Evolutionary conservation across 1,140 invertebrate genomes (phyloP).

Genomic region (Bombus polaris): DNA sequence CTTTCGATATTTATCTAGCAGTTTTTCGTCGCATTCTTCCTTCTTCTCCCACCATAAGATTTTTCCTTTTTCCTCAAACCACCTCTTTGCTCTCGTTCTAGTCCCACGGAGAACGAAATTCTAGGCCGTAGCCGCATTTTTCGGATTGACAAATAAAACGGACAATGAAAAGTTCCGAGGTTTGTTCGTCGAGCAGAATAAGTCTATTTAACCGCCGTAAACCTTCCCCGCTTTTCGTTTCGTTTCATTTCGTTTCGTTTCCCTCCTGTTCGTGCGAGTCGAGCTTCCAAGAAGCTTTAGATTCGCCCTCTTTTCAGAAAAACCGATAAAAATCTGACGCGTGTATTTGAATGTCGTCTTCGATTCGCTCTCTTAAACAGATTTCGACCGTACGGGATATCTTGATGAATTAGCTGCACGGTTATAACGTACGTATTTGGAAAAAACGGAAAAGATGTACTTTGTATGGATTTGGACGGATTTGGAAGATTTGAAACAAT

Average conservation of each 20-base stretch:
- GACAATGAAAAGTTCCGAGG: constrained; percentile 65
- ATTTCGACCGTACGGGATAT: constrained; percentile 14
- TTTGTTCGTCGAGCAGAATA: constrained; percentile 53
- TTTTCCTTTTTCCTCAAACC: not conserved
- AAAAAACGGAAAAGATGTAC: not conserved
- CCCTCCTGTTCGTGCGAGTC: constrained; percentile 6
- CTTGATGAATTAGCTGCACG: not conserved
- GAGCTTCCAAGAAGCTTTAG: no score
- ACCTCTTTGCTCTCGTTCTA: constrained; percentile 47
- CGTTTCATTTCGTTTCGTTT: not conserved
- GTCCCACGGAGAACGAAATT: constrained; percentile 57
- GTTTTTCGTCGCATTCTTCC: constrained; percentile 57
- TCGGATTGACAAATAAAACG: constrained; percentile 71
- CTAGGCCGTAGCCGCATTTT: constrained; percentile 60
- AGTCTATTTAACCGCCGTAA: constrained; percentile 63
- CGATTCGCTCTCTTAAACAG: constrained; percentile 38
- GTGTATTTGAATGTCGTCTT: not conserved
- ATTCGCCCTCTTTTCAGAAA: not conserved
- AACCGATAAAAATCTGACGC: constrained; percentile 35
- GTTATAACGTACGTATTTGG: not conserved
- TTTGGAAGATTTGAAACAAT: not conserved
- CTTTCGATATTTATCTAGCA: constrained; percentile 78
- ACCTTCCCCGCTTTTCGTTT: constrained; percentile 19
- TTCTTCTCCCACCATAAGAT: not conserved
- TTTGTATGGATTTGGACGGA: not conserved